A percentile compares a stretch with the other conserved stretches of the same genome.
Evolutionary conservation across 2,113 vertebrate genomes (phyloP).

Genomic region (Tauraco erythrolophus): DNA sequence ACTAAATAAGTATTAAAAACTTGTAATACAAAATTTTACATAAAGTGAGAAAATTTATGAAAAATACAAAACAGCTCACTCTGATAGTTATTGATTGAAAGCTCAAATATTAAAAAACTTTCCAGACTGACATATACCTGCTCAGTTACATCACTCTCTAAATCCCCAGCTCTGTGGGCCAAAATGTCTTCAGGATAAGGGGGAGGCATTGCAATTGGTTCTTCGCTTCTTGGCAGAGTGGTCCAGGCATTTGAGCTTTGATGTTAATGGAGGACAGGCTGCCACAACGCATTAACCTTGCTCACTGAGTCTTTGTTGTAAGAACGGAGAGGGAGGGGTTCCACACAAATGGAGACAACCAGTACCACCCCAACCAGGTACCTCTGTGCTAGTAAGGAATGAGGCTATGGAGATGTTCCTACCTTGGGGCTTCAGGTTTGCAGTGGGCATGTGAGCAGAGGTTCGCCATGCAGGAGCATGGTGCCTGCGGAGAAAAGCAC

Average conservation of each 20-base stretch:
- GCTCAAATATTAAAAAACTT: neutral
- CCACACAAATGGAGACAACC: neutral
- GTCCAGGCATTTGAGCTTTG: neutral
- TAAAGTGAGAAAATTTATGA: neutral
- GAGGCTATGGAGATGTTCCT: neutral
- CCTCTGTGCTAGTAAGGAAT: neutral
- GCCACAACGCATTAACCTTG: rapidly evolving
- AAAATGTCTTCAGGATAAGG: neutral
- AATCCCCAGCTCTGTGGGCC: neutral
- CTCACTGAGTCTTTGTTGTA: neutral
- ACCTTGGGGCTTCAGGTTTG: neutral
- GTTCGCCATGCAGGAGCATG: neutral
- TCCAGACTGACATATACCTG: neutral
- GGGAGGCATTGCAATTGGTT: neutral
- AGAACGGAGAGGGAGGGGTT: neutral
- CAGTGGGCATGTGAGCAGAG: neutral
- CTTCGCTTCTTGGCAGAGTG: neutral
- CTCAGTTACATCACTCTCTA: neutral
- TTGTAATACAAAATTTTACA: neutral
- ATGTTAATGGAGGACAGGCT: neutral
- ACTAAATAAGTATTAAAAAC: neutral
- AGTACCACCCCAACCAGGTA: neutral
- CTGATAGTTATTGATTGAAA: neutral
- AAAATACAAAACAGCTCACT: neutral
- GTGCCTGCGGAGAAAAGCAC: neutral